Conservation (phyloP, 2,888 invertebrate genomes). For the Dinocampus coccinellae region DNA sequence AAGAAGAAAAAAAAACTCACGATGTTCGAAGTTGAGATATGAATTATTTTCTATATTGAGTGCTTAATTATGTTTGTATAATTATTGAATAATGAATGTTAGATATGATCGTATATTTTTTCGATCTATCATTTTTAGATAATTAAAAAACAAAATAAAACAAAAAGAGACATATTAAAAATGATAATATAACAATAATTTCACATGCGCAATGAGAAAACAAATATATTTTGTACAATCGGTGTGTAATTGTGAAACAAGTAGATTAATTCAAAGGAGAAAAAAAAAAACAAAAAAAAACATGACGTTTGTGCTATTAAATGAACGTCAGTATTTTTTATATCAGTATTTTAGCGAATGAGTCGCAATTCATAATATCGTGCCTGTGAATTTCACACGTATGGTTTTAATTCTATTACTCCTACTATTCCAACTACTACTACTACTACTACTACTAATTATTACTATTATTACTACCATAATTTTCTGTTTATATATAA, state of each 20-base stretch:
- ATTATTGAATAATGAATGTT: not conserved
- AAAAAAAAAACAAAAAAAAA: not conserved
- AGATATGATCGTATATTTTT: too few species aligned
- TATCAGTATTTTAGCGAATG: slow-evolving; percentile 65
- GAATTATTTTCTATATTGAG: not conserved
- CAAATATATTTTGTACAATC: slow-evolving; percentile 1
- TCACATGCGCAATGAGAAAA: not conserved
- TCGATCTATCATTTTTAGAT: too few species aligned
- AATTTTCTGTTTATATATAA: slow-evolving; percentile 1
- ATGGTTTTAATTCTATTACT: too few species aligned
- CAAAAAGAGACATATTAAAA: too few species aligned
- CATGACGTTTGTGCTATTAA: slow-evolving; percentile 1
- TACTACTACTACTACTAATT: too few species aligned
- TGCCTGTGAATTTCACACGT: slow-evolving; percentile 52
- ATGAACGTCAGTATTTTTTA: slow-evolving; percentile 64
- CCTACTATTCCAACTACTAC: too few species aligned
- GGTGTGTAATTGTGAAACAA: not conserved
- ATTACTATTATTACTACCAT: slow-evolving; percentile 40
- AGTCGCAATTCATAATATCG: slow-evolving; percentile 46
- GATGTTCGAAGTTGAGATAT: not conserved
- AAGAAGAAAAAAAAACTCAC: not conserved
- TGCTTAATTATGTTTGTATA: not conserved
- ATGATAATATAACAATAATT: not conserved
- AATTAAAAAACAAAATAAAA: too few species aligned
- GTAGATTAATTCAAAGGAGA: not conserved